These are phyloP conservation scores for Cynopterus sphinx DNA, from an alignment of 2,797 vertebrate genomes.

Conservation along the genomic window DNA sequence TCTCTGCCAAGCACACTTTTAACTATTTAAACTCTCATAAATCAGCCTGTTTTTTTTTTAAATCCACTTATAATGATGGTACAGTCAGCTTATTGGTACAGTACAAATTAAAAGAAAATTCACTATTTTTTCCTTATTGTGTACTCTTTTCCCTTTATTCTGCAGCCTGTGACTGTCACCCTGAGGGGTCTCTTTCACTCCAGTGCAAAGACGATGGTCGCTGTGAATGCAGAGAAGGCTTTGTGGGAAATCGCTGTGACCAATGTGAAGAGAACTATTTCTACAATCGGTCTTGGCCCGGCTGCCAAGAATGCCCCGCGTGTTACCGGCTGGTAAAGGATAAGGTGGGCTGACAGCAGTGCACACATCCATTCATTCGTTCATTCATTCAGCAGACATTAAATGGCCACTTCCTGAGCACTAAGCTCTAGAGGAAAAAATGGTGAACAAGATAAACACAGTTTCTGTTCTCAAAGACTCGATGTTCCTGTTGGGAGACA, in stretches of 20 bases:
- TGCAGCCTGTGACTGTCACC: slow-evolving; percentile 96
- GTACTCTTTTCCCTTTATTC: slow-evolving; percentile 25
- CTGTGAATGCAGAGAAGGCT: slow-evolving; percentile 94
- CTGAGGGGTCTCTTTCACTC: slow-evolving; percentile 90
- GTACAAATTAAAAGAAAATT: not conserved
- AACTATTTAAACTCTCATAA: not conserved
- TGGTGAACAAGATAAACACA: not conserved
- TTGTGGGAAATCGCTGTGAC: slow-evolving; percentile 94
- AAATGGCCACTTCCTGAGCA: not conserved
- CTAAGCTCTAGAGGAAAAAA: not conserved
- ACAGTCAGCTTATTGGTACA: not conserved
- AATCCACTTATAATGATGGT: too few species aligned
- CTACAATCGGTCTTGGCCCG: slow-evolving; percentile 95
- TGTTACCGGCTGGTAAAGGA: slow-evolving; percentile 96
- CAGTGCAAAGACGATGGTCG: slow-evolving; percentile 93
- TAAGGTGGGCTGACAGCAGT: slow-evolving; percentile 87
- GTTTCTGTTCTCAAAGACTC: not conserved
- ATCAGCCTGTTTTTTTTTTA: not conserved
- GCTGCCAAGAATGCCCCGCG: slow-evolving; percentile 97
- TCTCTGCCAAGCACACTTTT: not conserved
- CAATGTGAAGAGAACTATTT: slow-evolving; percentile 99
- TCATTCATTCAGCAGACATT: fast-evolving
- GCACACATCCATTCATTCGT: not conserved
- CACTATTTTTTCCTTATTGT: not conserved
- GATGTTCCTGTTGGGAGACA: not conserved